Evolutionary conservation across 2,797 vertebrate species (phyloP), one percentile per base, ranked within the genome.

Genomic region (Tangara arthus): DNA sequence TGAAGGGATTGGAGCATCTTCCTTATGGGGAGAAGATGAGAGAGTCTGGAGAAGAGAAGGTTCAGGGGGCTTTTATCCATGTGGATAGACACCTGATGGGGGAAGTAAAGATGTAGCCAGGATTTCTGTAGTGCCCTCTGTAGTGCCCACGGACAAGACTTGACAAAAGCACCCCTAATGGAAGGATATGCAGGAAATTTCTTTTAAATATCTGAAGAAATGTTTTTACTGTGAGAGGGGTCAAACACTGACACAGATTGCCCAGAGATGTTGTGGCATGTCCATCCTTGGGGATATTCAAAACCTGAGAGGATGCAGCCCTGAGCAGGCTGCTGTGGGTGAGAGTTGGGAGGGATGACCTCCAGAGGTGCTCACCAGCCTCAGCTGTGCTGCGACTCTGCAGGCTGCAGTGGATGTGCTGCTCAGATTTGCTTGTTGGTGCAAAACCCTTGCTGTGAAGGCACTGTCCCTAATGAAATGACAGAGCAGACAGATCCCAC

Each of bases 331-430:
- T 30, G n/a, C 42, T 76, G 47, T 41, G 63, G 32, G 42, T 0
- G 0, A 18, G 61, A 27, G 47, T 1, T 75, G 65, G 60, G 8
- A 21, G 53, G 52, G 44, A 15, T 37, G 68, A n/a, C n/a, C 19
- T 57, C 27, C 37, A 24, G 72, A 70, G 65, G 28, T 66, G 19
- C 32, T 57, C 5, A 0, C 23, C 37, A 28, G 30, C n/a, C 53
- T 37, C 56, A 27, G 37, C 28, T 68, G 28, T 0, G 0, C 55
- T 24, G 22, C 12, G 16, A 32, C 9, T 37, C 81, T 2, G 0
- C 23, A 47, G 35, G 41, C 60, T 70, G 73, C 52, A 17, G 17
- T 8, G 20, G 34, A 13, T 50, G 32, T 6, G 1, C 5, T 63
- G 44, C 60, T 85, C 6, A 2, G 32, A 14, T 16, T 52, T 14